Base-by-base conservation (phyloP, 2,888 invertebrate genomes). In the Tortricodes alternella region DNA sequence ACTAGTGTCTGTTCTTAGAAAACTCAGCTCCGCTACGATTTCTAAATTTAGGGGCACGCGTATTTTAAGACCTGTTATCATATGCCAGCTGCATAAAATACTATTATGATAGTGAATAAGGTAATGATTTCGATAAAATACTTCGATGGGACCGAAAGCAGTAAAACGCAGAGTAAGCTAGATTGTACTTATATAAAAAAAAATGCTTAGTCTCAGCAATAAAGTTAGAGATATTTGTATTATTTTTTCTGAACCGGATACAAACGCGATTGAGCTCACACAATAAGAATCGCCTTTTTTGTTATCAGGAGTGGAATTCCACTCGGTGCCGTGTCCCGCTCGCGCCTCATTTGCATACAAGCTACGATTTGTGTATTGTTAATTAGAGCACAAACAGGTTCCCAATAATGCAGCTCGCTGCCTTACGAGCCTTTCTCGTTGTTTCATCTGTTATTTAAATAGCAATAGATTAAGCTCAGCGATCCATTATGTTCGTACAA, bases 361-460 rank as follows among this genome's bases (percentile, higher is more conserved):
- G 89, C 83, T 87, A 83, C 89, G 89, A 90, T 89, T 89, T 89
- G 89, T 89, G 89, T 88, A 85, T 89, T 85, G 89, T 89, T 90
- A 90, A 90, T 90, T 89, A 89, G 89, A 89, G 85, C 86, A 76
- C 68, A 81, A 88, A 86, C 89, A 83, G 89, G 89, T 88, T 85
- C 79, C 69, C 61, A 78, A 75, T 82, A 82, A 83, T 78, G 81
- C 74, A 74, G 76, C 74, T 41, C 44, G 43, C n/a, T n/a, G 39
- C 39, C 53, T 37, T 19, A 37, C 35, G 46, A 72, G 66, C 74
- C 78, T 80, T 78, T 84, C 84, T 83, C 81, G 81, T 80, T 83
- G 86, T 85, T 83, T 78, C 81, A 83, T 85, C 84, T 86, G 85
- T 87, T 83, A 88, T 88, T 89, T 88, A 88, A 88, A 89, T 85